These are phyloP conservation scores for Tigriopus japonicus DNA, from an alignment of 1,140 invertebrate species.

Conservation along the genomic window DNA sequence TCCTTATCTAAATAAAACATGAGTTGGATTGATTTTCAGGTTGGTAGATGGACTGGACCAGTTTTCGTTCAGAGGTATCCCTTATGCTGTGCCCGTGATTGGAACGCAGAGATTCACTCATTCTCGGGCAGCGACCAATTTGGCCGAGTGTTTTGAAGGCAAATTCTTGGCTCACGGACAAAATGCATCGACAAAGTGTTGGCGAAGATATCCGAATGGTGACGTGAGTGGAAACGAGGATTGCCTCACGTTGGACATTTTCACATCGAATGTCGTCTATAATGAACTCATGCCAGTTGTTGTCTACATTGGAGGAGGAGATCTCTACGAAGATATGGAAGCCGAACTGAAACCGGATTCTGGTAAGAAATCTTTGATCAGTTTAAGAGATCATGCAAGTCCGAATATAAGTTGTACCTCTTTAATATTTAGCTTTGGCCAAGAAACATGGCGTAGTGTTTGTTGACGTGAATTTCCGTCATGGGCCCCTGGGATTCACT, in stretches of 20 bases:
- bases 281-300: conserved; percentile 53
- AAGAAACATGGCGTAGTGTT: conserved; percentile 56
- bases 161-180: not conserved
- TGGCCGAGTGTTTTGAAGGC: not conserved
- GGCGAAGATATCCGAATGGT: not conserved
- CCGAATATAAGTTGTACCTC: too few species aligned
- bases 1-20: not conserved
- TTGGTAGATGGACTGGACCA: conserved; percentile 1
- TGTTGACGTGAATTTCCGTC: conserved; percentile 51
- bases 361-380: too few species aligned
- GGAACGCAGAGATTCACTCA: not conserved
- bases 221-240: conserved; percentile 44
- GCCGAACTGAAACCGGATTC: conserved; percentile 27
- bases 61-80: conserved; percentile 4
- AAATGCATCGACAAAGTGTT: not conserved
- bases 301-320: conserved; percentile 53
- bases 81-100: not conserved
- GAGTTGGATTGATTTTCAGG: not conserved
- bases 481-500: conserved; percentile 57
- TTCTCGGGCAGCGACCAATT: not conserved
- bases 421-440: conserved; percentile 37
- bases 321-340: conserved; percentile 34
- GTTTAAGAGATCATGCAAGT: too few species aligned
- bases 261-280: conserved; percentile 29
- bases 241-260: conserved; percentile 55